Base-by-base conservation (phyloP, 2,888 invertebrate genomes). In the Teleiodes luculella region DNA sequence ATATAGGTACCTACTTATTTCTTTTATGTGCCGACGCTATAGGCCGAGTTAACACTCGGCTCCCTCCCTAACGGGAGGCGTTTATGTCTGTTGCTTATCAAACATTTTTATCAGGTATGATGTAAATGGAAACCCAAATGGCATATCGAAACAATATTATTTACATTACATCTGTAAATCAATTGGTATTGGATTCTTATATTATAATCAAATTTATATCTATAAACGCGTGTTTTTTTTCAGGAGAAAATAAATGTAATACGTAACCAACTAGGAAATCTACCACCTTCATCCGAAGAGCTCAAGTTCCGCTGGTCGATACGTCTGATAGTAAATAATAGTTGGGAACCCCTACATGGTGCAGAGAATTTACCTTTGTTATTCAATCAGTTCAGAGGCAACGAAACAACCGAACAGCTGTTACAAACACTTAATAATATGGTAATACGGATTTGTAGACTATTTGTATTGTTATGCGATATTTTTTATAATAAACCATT, bases 271-370 rank as follows among this genome's bases (percentile, higher is more conserved):
- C 59, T 81, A 49, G 63, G 77, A 5, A 68, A 65, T 41, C 66
- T 89, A 10, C 86, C 86, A 0, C 59, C 56, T 6, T 70, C 80
- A 3, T 72, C 64, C 30, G 64, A 70, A 1, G 70, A 71, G 7
- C 57, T 86, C 0, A 82, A 78, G 55, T 80, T 86, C 54, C 76
- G 76, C 10, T 76, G 80, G 70, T 72, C 78, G 0, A 72, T 79
- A 1, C 77, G 84, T 10, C 65, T 90, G 14, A 74, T 83, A 45
- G 48, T 88, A 36, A 72, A 64, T 30, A 63, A 68, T 2, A 41
- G 20, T 11, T 16, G 28, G 16, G 63, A 58, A 0, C 54, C 24
- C 1, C 7, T 68, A 11, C 57, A 55, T 1, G 70, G 66, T 8
- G 64, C 70, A 2, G 80, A 77, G 0, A 31, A 62, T 0, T 50